Evolutionary conservation across 2,797 vertebrate species (phyloP).

Genomic region (Catharus ustulatus): DNA sequence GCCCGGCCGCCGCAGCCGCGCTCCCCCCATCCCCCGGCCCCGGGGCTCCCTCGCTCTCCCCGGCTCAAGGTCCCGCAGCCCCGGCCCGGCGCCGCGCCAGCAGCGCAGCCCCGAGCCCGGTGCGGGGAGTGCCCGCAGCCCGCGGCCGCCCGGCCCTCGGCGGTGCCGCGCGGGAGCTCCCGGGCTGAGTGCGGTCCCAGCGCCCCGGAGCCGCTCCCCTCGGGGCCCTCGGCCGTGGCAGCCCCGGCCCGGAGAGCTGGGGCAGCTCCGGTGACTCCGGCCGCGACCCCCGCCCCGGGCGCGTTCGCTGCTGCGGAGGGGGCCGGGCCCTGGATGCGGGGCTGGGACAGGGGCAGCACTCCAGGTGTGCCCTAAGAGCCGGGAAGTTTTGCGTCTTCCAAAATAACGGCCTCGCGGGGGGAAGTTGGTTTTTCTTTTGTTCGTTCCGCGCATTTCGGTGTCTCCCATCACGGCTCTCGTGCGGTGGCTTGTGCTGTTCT

Average conservation of each 20-base stretch:
- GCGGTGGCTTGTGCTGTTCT: background rate
- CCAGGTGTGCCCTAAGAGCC: background rate
- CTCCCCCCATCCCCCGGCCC: background rate
- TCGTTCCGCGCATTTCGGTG: background rate
- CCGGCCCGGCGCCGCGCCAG: background rate
- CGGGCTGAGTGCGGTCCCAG: background rate
- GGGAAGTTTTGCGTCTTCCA: slow-evolving; percentile 34
- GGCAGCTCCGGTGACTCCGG: background rate
- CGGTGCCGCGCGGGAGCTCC: background rate
- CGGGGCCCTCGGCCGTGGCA: background rate
- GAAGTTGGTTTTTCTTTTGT: slow-evolving; percentile 3
- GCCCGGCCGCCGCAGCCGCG: background rate
- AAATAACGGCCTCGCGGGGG: background rate
- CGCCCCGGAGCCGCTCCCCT: background rate
- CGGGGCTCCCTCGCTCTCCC: background rate
- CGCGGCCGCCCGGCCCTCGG: background rate
- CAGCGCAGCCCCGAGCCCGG: background rate
- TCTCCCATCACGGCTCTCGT: background rate
- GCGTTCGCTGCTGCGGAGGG: background rate
- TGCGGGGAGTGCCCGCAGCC: background rate
- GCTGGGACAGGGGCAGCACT: background rate
- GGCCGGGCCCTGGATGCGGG: background rate
- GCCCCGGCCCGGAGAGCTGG: background rate
- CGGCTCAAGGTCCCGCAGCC: background rate
- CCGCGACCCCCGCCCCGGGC: background rate